Percentiles rank a stretch among this genome's conserved stretches.
These are phyloP conservation scores for Caerostris extrusa DNA, from an alignment of 1,140 invertebrate species.

Conservation along the genomic window DNA sequence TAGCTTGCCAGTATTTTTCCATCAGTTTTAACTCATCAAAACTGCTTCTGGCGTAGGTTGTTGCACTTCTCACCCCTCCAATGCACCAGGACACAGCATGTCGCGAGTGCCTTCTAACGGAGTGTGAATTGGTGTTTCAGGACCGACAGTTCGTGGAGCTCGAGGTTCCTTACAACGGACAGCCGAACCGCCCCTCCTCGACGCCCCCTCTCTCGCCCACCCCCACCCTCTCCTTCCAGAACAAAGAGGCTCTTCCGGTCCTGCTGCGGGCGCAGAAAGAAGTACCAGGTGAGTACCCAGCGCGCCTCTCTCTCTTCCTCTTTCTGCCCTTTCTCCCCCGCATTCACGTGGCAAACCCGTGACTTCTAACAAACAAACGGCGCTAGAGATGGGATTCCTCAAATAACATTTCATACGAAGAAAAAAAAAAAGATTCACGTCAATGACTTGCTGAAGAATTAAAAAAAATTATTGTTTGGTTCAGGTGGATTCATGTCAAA, in stretches of 20 bases:
- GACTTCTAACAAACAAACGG: neutral
- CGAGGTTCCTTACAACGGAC: conserved; percentile 95
- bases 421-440: neutral
- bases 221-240: conserved; percentile 83
- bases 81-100: neutral
- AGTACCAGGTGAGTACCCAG: conserved; percentile 75
- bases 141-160: conserved; percentile 98
- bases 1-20: no score
- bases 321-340: neutral
- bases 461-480: no score
- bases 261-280: conserved; percentile 74
- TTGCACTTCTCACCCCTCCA: neutral
- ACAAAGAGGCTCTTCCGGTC: conserved; percentile 48
- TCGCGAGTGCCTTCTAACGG: neutral
- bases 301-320: neutral
- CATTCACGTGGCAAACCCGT: neutral
- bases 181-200: conserved; percentile 91
- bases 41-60: neutral
- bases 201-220: conserved; percentile 90
- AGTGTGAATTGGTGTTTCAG: conserved; percentile 83
- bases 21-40: no score
- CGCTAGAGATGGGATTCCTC: neutral
- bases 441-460: no score
- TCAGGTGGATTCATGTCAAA: no score
- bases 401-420: neutral